Base-by-base conservation (phyloP, 2,797 vertebrate species). In the Cygnus olor region DNA sequence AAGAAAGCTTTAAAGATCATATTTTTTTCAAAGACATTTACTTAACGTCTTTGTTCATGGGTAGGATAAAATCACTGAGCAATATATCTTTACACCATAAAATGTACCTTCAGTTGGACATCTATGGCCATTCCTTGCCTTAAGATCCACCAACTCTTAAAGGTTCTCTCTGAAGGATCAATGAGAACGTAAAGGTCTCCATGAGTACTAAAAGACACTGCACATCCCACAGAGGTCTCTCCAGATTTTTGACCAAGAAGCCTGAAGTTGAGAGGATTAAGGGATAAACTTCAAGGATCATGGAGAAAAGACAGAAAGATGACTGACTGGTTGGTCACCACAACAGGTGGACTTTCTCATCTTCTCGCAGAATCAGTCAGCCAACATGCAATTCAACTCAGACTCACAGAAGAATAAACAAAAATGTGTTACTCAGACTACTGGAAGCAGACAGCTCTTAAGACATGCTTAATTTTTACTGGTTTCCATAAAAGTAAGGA, bases 11-110 rank as follows among this genome's bases (percentile, higher is more conserved):
- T 83, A 80, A 93, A 82, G 56, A 90, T 28, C 0, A 0, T 8
- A 24, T 69, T 87, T 96, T 47, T 84, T 73, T 65, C 81, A 93
- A 80, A 88, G 45, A 64, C 22, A 42, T 66, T 76, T 77, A 60
- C 74, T 73, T 64, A 51, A 60, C 63, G 36, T 9, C 45, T 81
- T 82, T 85, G 78, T 8, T 85, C n/a, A 0, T 45, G 47, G 58
- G 16, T 94, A 57, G 66, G 79, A 53, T 32, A 42, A 64, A 73
- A 73, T 60, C 9, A 0, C 24, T 54, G 34, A 54, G 42, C 27
- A 34, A n/a, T 2, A 1, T 66, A 69, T 11, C 70, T 51, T 19
- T 74, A 51, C 34, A 79, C 28, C 56, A 18, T 2, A 28, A 56
- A 78, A 56, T 51, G 42, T 49, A 44, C 38, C 34, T 80, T 70